A percentile compares a stretch with the other conserved stretches of the same genome.
Evolutionary conservation across 1,140 invertebrate genomes (phyloP).

Genomic region (Drosophila ohnishii): DNA sequence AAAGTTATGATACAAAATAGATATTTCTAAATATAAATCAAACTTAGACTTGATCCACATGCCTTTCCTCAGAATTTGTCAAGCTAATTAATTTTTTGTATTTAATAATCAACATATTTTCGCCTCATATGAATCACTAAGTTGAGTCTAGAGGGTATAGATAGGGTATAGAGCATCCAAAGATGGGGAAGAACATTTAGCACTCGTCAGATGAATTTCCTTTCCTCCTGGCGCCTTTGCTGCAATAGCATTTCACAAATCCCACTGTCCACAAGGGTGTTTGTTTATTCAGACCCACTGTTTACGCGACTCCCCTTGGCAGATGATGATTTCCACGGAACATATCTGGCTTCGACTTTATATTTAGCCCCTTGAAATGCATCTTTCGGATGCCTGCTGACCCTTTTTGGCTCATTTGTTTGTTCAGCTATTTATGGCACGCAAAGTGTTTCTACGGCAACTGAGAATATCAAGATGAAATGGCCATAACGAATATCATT

Average conservation of each 20-base stretch:
- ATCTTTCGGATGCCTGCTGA: constrained; percentile 59
- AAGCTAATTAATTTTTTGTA: not conserved
- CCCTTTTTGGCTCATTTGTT: constrained; percentile 67
- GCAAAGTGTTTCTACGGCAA: constrained; percentile 50
- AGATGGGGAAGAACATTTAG: not conserved
- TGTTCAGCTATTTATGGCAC: constrained; percentile 59
- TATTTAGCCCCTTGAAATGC: constrained; percentile 59
- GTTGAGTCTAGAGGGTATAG: not conserved
- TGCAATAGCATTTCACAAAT: constrained; percentile 50
- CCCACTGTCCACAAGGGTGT: constrained; percentile 34
- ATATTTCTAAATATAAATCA: not conserved
- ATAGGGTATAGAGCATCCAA: not conserved
- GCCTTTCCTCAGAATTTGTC: no score
- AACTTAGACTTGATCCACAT: not conserved
- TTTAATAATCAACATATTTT: not conserved
- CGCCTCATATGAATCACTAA: not conserved
- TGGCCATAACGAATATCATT: constrained; percentile 49
- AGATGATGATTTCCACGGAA: constrained; percentile 61
- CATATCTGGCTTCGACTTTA: constrained; percentile 45
- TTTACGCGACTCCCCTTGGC: constrained; percentile 31
- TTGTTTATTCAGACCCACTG: constrained; percentile 58
- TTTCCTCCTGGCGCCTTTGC: constrained; percentile 53
- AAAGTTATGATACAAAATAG: fast-evolving
- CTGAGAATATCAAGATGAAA: constrained; percentile 43
- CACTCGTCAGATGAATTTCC: constrained; percentile 17